Conservation (phyloP, 1,140 invertebrate genomes). For the Pseudomyrmex flavicornis region DNA sequence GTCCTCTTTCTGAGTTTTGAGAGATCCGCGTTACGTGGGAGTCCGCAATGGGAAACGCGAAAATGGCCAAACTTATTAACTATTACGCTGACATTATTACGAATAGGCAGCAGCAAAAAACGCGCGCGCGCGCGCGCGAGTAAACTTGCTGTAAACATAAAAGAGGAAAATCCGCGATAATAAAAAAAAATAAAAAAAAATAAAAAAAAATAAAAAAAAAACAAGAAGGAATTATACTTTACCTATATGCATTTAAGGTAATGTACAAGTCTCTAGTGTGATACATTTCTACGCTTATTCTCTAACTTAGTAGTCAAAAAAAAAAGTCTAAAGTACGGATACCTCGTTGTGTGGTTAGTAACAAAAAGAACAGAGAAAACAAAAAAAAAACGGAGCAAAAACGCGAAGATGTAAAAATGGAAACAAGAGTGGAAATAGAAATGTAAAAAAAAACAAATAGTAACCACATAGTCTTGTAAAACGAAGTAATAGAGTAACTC, state of each 20-base stretch:
- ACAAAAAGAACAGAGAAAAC: constrained; percentile 15
- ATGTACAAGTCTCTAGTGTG: constrained; percentile 82
- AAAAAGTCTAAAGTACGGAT: constrained; percentile 75
- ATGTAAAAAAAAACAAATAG: neutral
- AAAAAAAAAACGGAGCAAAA: neutral
- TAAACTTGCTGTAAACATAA: no score
- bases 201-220: constrained; percentile 44
- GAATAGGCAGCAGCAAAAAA: constrained; percentile 52
- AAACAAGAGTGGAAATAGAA: constrained; percentile 40
- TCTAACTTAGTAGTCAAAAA: constrained; percentile 76
- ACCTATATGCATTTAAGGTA: constrained; percentile 79
- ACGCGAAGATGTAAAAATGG: constrained; percentile 7
- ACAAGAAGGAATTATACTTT: constrained; percentile 69
- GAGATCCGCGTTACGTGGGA: constrained; percentile 1
- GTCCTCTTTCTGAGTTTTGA: constrained; percentile 31
- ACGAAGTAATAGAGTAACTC: constrained; percentile 63
- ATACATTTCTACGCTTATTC: constrained; percentile 82
- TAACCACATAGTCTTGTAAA: constrained; percentile 45
- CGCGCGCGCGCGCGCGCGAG: neutral
- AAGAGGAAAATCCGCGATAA: constrained; percentile 38
- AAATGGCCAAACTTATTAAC: constrained; percentile 64
- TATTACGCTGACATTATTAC: constrained; percentile 64
- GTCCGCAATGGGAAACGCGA: constrained; percentile 29
- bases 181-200: constrained; percentile 47
- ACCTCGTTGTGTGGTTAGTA: constrained; percentile 72